phyloP scores from a whole-genome alignment of 2,797 vertebrate genomes.

The Limosa lapponica region DNA sequence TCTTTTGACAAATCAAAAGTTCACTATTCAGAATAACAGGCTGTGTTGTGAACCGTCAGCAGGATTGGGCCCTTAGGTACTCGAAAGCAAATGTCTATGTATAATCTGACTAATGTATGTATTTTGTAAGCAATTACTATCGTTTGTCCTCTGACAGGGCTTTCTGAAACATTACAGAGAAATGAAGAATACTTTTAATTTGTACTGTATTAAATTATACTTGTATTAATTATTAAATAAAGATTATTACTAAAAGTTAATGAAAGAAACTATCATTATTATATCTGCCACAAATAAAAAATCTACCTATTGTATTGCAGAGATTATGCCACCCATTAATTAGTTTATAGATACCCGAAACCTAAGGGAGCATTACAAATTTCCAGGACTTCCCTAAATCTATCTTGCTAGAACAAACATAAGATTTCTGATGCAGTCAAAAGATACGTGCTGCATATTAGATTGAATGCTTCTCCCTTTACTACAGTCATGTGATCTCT shows the following conservation, averaged over 20 bases:
- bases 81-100: neutral
- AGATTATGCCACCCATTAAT: neutral
- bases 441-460: neutral
- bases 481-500: neutral
- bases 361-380: neutral
- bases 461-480: neutral
- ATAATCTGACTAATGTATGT: neutral
- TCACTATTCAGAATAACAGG: neutral
- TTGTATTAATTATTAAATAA: constrained; percentile 70
- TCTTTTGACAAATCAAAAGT: neutral
- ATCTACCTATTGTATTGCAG: neutral
- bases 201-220: constrained; percentile 54
- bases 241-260: constrained; percentile 61
- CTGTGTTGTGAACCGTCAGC: neutral
- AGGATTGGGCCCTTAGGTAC: neutral
- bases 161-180: constrained; percentile 41
- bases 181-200: constrained; percentile 69
- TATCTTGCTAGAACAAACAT: neutral
- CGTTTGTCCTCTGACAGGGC: neutral
- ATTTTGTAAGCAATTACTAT: constrained; percentile 48
- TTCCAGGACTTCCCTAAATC: neutral
- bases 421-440: neutral
- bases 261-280: constrained; percentile 50
- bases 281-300: constrained; percentile 63
- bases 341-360: neutral